Base-by-base conservation (phyloP, 2,113 vertebrate genomes). In the Diphyllodes magnificus region DNA sequence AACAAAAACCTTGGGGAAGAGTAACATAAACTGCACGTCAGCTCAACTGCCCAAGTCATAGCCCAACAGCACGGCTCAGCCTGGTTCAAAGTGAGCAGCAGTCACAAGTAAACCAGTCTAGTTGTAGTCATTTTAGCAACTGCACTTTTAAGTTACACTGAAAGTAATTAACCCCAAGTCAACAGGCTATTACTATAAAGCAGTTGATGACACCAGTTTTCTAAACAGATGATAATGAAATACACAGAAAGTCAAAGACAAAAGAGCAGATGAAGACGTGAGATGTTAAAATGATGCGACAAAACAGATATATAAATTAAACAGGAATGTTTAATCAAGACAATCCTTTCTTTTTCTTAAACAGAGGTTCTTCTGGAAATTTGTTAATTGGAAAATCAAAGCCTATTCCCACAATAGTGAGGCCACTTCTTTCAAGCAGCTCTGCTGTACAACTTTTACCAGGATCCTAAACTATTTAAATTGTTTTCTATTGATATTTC, bases 271-370 rank as follows among this genome's bases (percentile, higher is more conserved):
- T 2, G 6, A 63, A 88, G 64, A 86, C 0, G 0, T 47, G 27
- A 91, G 64, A 87, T 83, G 69, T 87, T 85, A 88, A 93, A 97
- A 95, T 91, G 95, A 96, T 92, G 71, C 82, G 13, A 94, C n/a
- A 13, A 82, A 96, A 94, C 87, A 84, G 35, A 88, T 72, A 75
- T 59, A 90, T 88, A 97, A 97, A 95, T 96, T 95, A 97, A 97
- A 93, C 86, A 93, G 54, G 60, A 96, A 96, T 93, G 88, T 97
- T 97, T 96, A 97, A 97, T 97, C 69, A 73, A 73, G 83, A 93
- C 88, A 81, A 83, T 85, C 45, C 31, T 90, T 72, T 88, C 31
- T 88, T 44, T 14, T 49, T 42, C 82, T 84, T 57, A 33, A 96
- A 90, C 94, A 96, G 59, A 81, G 44, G 19, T 94, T 95, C 89